Evolutionary conservation across 2,113 vertebrate genomes (phyloP).

Genomic region (Gavialis gangeticus): DNA sequence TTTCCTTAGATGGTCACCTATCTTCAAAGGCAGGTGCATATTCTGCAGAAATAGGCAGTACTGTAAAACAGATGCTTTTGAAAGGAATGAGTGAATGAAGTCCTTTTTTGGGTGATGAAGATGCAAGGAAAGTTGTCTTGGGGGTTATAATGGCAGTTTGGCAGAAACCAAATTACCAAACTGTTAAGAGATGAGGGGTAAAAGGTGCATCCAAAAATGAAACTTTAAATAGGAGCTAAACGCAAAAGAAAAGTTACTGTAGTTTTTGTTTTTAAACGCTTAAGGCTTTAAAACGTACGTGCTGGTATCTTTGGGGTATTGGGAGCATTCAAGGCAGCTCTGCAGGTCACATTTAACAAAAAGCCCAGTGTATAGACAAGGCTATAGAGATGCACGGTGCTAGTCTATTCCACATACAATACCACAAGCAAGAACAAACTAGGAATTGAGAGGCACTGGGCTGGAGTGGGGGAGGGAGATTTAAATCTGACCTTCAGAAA

Average conservation of each 20-base stretch:
- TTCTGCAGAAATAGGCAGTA: background rate
- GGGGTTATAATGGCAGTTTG: background rate
- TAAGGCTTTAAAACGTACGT: background rate
- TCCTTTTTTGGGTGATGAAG: background rate
- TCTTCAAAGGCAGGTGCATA: background rate
- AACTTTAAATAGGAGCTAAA: background rate
- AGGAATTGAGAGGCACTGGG: background rate
- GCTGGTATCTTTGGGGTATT: background rate
- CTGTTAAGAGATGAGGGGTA: background rate
- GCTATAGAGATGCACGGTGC: background rate
- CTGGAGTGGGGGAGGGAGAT: background rate
- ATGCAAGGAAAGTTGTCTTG: background rate
- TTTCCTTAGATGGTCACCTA: background rate
- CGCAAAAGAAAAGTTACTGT: background rate
- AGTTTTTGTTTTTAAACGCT: background rate
- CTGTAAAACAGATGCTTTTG: background rate
- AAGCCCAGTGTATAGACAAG: background rate
- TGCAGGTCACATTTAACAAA: background rate
- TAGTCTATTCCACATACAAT: background rate
- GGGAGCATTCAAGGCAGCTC: background rate
- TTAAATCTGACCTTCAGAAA: conserved; percentile 37
- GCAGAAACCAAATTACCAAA: background rate
- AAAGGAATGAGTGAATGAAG: background rate
- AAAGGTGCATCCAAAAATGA: background rate
- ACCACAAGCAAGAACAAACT: background rate